Evolutionary conservation across 2,797 vertebrate genomes (phyloP).

Genomic region (Neoniphon sammara): DNA sequence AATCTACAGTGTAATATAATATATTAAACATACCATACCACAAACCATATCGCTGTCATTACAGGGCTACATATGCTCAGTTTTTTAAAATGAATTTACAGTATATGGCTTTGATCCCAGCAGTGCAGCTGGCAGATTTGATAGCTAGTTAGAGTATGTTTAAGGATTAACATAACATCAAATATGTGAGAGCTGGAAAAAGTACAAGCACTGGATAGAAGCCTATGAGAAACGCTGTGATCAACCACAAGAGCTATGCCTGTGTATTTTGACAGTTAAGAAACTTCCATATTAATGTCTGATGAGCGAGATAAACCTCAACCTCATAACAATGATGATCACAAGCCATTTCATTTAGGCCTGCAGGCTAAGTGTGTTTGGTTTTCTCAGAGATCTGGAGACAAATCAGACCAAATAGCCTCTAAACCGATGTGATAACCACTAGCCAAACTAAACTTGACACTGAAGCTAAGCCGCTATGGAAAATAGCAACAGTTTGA

Average conservation of each 20-base stretch:
- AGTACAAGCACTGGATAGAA: neutral
- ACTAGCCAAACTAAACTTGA: conserved; percentile 62
- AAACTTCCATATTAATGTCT: conserved; percentile 18
- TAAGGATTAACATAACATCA: conserved; percentile 10
- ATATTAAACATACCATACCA: neutral
- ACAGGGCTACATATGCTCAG: too few species aligned
- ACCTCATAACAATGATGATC: conserved; percentile 40
- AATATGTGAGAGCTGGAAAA: conserved; percentile 2
- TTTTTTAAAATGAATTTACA: neutral
- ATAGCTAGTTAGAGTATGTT: neutral
- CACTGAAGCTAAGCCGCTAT: conserved; percentile 32
- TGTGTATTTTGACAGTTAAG: conserved; percentile 28
- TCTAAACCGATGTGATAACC: conserved; percentile 25
- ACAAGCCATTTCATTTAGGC: conserved; percentile 12
- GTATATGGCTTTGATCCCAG: conserved; percentile 6
- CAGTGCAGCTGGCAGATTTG: neutral
- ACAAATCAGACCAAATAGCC: conserved; percentile 40
- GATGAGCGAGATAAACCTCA: conserved; percentile 40
- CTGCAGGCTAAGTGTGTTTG: conserved; percentile 35
- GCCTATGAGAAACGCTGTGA: conserved; percentile 11
- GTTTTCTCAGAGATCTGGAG: conserved; percentile 30
- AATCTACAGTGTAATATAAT: conserved; percentile 6
- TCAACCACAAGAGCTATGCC: neutral
- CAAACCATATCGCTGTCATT: neutral
- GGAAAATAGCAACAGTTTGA: conserved; percentile 53